These are phyloP conservation scores for Limnephilus auricula DNA, from an alignment of 2,888 invertebrate genomes.

Conservation along the genomic window DNA sequence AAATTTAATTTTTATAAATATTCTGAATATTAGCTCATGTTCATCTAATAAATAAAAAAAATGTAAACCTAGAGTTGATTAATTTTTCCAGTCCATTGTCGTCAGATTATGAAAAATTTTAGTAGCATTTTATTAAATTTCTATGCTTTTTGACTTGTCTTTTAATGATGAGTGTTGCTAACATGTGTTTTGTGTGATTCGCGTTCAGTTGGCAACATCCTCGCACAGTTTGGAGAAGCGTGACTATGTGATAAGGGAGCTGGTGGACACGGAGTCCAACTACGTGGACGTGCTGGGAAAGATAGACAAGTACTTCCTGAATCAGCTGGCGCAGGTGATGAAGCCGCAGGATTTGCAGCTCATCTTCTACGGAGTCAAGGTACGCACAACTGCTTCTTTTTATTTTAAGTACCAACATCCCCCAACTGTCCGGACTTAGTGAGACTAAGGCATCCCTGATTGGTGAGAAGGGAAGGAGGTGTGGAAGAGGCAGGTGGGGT, in stretches of 20 bases:
- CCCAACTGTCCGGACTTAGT: too few species aligned
- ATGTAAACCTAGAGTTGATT: not conserved
- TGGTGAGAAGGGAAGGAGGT: too few species aligned
- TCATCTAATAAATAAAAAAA: not conserved
- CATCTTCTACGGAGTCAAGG: slow-evolving; percentile 95
- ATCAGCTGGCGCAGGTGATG: slow-evolving; percentile 85
- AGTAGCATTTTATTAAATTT: too few species aligned
- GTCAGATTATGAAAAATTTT: not conserved
- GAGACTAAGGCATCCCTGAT: too few species aligned
- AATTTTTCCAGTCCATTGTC: not conserved
- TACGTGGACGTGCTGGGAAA: slow-evolving; percentile 96
- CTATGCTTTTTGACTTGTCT: too few species aligned
- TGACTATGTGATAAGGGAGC: slow-evolving; percentile 94
- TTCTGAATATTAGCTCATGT: not conserved
- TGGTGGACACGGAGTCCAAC: slow-evolving; percentile 97
- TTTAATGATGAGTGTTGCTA: not conserved
- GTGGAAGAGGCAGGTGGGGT: too few species aligned
- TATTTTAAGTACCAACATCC: not conserved
- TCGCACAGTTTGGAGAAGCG: slow-evolving; percentile 88
- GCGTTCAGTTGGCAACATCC: slow-evolving; percentile 74
- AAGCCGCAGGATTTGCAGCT: slow-evolving; percentile 85
- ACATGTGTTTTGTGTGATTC: not conserved
- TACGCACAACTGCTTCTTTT: slow-evolving; percentile 71
- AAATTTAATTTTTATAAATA: not conserved
- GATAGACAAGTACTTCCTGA: slow-evolving; percentile 87